Evolutionary conservation across 2,888 invertebrate genomes (phyloP), one percentile per base, ranked within the genome.

Genomic region (Eremobia ochroleuca): DNA sequence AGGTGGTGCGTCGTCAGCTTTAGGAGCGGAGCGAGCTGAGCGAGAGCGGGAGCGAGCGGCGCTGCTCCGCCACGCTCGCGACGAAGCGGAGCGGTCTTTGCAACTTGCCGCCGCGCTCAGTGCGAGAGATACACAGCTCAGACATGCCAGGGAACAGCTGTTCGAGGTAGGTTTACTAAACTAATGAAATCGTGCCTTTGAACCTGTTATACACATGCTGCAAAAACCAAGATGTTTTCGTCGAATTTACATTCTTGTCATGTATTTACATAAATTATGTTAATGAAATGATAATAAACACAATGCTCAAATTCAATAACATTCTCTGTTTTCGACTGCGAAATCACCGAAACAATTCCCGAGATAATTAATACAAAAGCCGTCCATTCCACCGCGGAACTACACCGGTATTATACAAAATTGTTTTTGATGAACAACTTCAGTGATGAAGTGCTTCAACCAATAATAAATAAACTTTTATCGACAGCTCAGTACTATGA

Each of bases 11-110:
- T 98, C 95, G 97, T 99, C 97, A 97, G 98, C 92, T 85, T 93
- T 94, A 88, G 97, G 96, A 90, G 97, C 93, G 86, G 97, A 96
- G 89, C 97, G 94, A 85, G 97, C 97, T 21, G 98, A 99, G 91
- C 97, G 98, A 2, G 99, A 99, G 92, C 97, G 99, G 25, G 99
- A 99, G 94, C 98, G 99, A 73, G 99, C 99, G 97, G 98, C 98
- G 85, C 96, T 99, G 78, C 95, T 99, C 75, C 97, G 98, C 88
- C 98, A 99, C 92, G 99, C 99, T 0, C 97, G 99, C 61, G 99
- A 99, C 91, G 99, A 99, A 91, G 98, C 99, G 0, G 99, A 99
- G 93, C 97, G 99, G 79, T 98, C 98, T 40, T 97, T 99, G 81
- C 98, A 98, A 78, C 97, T 99, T 64, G 98, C 99, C 13, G 98